A percentile compares a stretch with the other conserved stretches of the same genome.
These are phyloP conservation scores for Dendropsophus ebraccatus DNA, from an alignment of 2,113 vertebrate species.

Conservation along the genomic window DNA sequence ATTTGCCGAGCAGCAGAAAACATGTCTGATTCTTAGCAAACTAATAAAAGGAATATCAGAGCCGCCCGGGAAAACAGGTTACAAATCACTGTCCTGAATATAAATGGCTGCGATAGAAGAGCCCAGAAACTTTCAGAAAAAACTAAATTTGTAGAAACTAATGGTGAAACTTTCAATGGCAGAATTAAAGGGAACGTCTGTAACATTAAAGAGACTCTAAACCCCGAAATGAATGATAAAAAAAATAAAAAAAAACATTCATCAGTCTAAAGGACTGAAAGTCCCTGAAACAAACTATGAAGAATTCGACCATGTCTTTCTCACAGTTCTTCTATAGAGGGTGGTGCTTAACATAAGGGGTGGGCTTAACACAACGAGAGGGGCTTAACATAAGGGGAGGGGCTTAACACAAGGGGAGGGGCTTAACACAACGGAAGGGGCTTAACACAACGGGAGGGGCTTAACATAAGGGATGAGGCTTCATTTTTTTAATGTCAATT, in stretches of 20 bases:
- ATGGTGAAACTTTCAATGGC: not conserved
- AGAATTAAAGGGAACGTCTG: not conserved
- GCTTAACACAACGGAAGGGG: too few relatives aligned
- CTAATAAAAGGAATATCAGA: conserved; percentile 36
- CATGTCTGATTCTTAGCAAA: conserved; percentile 29
- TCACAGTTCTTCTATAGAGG: too few relatives aligned
- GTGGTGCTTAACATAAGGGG: not conserved
- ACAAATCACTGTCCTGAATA: conserved; percentile 17
- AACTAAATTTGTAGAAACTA: not conserved
- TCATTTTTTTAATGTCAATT: not conserved
- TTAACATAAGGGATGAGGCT: too few relatives aligned
- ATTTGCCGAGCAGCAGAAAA: not conserved
- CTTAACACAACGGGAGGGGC: too few relatives aligned
- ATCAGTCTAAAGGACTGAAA: not conserved
- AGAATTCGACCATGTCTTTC: not conserved
- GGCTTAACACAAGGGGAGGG: too few relatives aligned
- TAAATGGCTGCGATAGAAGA: not conserved
- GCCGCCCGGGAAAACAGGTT: conserved; percentile 10
- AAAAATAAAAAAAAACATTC: not conserved
- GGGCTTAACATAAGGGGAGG: too few relatives aligned
- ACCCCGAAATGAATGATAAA: not conserved
- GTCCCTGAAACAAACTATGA: not conserved
- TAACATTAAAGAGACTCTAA: not conserved
- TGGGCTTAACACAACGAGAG: too few relatives aligned
- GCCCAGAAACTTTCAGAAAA: not conserved